Evolutionary conservation across 2,888 invertebrate species (phyloP).

Genomic region (Marronus borbonicus): DNA sequence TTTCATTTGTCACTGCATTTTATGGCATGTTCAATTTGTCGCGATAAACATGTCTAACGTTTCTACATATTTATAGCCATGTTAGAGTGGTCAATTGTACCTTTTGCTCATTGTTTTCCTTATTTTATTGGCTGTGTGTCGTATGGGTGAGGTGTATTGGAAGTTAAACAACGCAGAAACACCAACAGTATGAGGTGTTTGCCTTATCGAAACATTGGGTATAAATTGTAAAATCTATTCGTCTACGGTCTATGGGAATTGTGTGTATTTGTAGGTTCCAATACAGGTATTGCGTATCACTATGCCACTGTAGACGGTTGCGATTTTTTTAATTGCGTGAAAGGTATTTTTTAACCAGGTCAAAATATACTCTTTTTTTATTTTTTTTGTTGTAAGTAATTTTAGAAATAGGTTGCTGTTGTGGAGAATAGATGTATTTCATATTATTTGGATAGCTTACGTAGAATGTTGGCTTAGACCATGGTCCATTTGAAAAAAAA

Average conservation of each 20-base stretch:
- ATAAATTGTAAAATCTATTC: constrained; percentile 41
- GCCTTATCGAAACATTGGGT: constrained; percentile 42
- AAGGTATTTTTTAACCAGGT: too few species aligned
- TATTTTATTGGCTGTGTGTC: constrained; percentile 29
- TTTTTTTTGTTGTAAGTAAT: too few species aligned
- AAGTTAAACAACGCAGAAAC: constrained; percentile 43
- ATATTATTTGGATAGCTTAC: too few species aligned
- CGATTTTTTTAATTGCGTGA: neutral
- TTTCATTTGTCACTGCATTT: neutral
- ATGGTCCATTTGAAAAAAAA: too few species aligned
- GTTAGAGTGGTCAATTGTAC: constrained; percentile 23
- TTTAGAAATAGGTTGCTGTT: too few species aligned
- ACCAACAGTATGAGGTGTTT: constrained; percentile 29
- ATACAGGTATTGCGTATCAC: too few species aligned
- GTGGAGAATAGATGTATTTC: too few species aligned
- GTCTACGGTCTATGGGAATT: constrained; percentile 12
- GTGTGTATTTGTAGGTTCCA: neutral
- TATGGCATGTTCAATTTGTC: constrained; percentile 34
- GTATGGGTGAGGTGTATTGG: constrained; percentile 26
- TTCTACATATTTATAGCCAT: constrained; percentile 16
- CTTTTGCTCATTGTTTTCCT: constrained; percentile 43
- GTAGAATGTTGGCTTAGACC: too few species aligned
- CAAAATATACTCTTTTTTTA: too few species aligned
- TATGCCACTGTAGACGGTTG: neutral
- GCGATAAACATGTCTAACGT: constrained; percentile 33